Base-by-base conservation (phyloP, 2,888 invertebrate genomes). In the Sphaerophoria taeniata region DNA sequence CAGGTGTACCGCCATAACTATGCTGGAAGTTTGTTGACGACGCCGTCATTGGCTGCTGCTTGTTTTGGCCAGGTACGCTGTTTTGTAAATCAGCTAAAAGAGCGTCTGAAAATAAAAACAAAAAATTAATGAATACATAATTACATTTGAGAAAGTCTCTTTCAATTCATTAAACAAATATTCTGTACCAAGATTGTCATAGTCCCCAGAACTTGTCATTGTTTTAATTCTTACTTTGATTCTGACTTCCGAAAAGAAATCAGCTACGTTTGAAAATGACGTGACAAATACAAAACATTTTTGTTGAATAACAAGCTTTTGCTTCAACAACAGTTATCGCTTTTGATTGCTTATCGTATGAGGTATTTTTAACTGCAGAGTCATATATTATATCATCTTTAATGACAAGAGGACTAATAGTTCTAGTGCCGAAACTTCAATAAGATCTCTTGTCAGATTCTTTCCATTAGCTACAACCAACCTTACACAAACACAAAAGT, bases 51-150 rank as follows among this genome's bases (percentile, higher is more conserved):
- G 84, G 74, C 24, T 77, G 56, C 55, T 77, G 76, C 9, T 81
- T 81, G 65, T 55, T 77, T 58, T 81, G 85, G 3, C 94, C 94
- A 67, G 97, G 96, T 88, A 98, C 97, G 9, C 98, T 98, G 90
- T 98, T 98, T 93, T 99, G 98, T 79, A 99, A 94, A 92, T 99
- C 99, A 79, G 98, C 98, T 90, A 99, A 94, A 88, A 99, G 93
- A 85, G 98, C 98, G 94, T 99, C 99, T 99, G 94, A 12, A 89
- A 88, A n/a, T n/a, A 55, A 74, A 43, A 39, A 53, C 7, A 58
- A 84, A 43, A 74, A 39, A 45, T 77, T 24, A 16, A 49, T 7
- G 43, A 72, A 51, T 31, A 53, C 0, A 5, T 14, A 31, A 47
- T 14, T 14, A 55, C 43, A 43, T n/a, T 16, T 31, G 9, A 45